Evolutionary conservation across 1,140 invertebrate genomes (phyloP), one percentile per base, ranked within the genome.

Genomic region (Protaetia brevitarsis): DNA sequence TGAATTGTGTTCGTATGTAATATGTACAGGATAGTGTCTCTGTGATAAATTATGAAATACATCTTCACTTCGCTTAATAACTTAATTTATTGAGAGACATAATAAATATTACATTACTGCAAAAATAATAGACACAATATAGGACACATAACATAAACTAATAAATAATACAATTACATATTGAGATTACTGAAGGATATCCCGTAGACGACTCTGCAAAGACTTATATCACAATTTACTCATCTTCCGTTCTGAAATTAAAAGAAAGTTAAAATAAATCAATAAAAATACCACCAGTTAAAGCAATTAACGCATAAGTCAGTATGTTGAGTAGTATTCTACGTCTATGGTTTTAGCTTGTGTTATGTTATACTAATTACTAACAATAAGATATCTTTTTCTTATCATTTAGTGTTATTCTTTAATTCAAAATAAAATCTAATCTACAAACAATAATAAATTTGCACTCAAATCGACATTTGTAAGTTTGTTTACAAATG

Each of bases 151-250:
- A 23, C 16, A 6, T 51, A 51, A 26, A 51, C 41, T 51, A 51
- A 26, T 51, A n/a, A n/a, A n/a, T 51, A 51, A 8, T 51, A 51
- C 41, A 51, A 4, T 2, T 51, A 51, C 6, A 51, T 51, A 51
- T 10, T 10, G 41, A 51, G 41, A 51, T 23, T 16, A 51, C 16
- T 51, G 26, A 16, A 41, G 21, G 26, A 51, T 51, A 51, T 19
- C 41, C 19, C 41, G 21, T 51, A 51, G 41, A n/a, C n/a, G 41
- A 51, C 41, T 51, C 41, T 51, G 41, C 41, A 51, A 51, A 51
- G 19, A 51, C 41, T n/a, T 51, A 51, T 51, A 51, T 51, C 41
- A 51, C 41, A 51, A 51, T 51, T 51, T 51, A 51, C 21, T 51
- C 41, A 23, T 51, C 41, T 26, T 51, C 41, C 41, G 26, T 51